These are phyloP conservation scores for Oreonectes daqikongensis DNA, from an alignment of 2,797 vertebrate species.

Conservation along the genomic window DNA sequence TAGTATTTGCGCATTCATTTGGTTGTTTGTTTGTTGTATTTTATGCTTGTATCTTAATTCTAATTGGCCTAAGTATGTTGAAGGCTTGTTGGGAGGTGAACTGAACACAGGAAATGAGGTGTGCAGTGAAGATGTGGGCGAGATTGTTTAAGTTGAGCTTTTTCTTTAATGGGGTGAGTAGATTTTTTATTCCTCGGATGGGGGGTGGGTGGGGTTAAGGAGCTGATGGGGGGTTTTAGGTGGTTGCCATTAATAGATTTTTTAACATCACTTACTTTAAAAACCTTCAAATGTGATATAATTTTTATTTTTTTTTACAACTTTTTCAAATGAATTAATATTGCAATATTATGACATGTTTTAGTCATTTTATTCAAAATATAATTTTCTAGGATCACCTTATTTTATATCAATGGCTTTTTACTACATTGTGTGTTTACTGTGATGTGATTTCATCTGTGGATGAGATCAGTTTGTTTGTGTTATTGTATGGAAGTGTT, in stretches of 20 bases:
- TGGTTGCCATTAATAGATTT: no score
- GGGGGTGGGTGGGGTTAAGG: not conserved
- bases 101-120: not conserved
- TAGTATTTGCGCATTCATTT: constrained; percentile 53
- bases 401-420: no score
- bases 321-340: no score
- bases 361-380: no score
- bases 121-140: not conserved
- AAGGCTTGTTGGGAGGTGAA: not conserved
- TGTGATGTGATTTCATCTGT: constrained; percentile 22
- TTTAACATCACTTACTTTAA: not conserved
- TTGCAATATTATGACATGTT: no score
- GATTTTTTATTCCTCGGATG: not conserved
- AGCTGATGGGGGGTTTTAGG: not conserved
- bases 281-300: no score
- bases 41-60: constrained; percentile 20
- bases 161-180: not conserved
- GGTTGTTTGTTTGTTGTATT: constrained; percentile 53
- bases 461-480: constrained; percentile 44
- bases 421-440: no score
- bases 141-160: constrained; percentile 5
- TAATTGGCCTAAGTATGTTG: constrained; percentile 21
- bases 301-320: no score
- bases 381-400: no score
- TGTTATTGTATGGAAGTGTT: constrained; percentile 37